Evolutionary conservation across 2,888 invertebrate species (phyloP), one percentile per base, ranked within the genome.

Genomic region (Leistus spinibarbis): DNA sequence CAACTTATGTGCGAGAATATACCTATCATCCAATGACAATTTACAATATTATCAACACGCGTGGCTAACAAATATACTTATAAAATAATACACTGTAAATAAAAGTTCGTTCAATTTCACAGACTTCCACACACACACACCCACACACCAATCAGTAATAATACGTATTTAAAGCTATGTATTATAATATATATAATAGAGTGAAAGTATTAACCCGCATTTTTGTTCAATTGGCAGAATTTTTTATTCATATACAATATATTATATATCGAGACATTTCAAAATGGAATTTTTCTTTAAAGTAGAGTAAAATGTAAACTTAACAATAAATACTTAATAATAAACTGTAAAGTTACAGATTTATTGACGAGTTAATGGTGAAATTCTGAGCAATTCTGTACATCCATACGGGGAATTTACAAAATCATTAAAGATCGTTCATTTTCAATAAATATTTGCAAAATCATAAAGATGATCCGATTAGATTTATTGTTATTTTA

Each of bases 181-280:
- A 79, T 80, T 79, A 77, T 79, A 80, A 81, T 40, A 40, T 54
- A 54, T 60, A 60, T 60, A 60, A 60, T 72, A 71, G 64, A 72
- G 69, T 76, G 71, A 76, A 76, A 78, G 79, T 78, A 79, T 79
- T 79, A 80, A 83, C 83, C 83, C 83, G 83, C 83, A 82, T 84
- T 82, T 80, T 82, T 82, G 80, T 83, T 81, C 80, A 82, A 82
- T 84, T 84, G 84, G 84, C 84, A 84, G 83, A 84, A 81, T 82
- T 83, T n/a, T 81, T 81, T 80, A 80, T 75, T 75, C 69, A 69
- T 75, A 69, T 75, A 75, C 63, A 69, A 75, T 75, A 75, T 75
- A 69, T 69, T 75, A 75, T 40, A 40, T 75, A 75, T 75, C 75
- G 75, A 75, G 68, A 75, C 75, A 69, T 75, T 75, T 69, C 68